Evolutionary conservation across 1,140 invertebrate species (phyloP), one percentile per base, ranked within the genome.

Genomic region (Rhopalosiphum maidis): DNA sequence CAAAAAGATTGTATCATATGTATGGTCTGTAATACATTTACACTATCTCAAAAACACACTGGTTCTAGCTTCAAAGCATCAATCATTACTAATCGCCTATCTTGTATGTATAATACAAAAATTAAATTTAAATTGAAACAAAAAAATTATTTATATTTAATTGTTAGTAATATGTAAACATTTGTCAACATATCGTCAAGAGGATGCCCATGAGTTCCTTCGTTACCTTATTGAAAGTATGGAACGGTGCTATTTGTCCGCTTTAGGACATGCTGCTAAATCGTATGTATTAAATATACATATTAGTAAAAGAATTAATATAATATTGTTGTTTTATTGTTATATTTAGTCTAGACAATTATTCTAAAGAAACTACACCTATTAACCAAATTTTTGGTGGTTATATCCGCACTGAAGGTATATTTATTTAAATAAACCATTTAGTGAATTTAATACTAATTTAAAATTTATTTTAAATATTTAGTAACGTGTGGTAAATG

Each of bases 191-290:
- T 98, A 98, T 0, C 96, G 98, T 88, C 99, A 99, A 96, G 98
- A 99, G 96, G 99, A 99, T 97, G 98, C 98, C 37, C 98, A 99
- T 96, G 99, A 99, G 95, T 99, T 99, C 95, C 95, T 99, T 93
- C 96, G 98, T 94, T 98, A 99, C 95, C 96, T 99, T 86, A 96
- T 99, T 23, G 98, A 99, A 96, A 97, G 98, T 87, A 98, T 99
- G 97, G 98, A 99, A 95, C 98, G 97, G 94, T 97, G 98, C 46
- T 99, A 98, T 95, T 95, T 99, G 93, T 96, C 96, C 94, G 96
- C 83, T 89, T 93, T 94, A 86, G 93, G 93, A 46, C 68, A 91
- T 37, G 77, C 37, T 55, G 90, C 77, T 83, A 94, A 94, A 60
- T 91, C 89, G 93, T 94, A 91, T 82, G 82, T 94, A 48, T 35